phyloP scores from a whole-genome alignment of 2,113 vertebrate genomes.

The Oreochromis spilurus region DNA sequence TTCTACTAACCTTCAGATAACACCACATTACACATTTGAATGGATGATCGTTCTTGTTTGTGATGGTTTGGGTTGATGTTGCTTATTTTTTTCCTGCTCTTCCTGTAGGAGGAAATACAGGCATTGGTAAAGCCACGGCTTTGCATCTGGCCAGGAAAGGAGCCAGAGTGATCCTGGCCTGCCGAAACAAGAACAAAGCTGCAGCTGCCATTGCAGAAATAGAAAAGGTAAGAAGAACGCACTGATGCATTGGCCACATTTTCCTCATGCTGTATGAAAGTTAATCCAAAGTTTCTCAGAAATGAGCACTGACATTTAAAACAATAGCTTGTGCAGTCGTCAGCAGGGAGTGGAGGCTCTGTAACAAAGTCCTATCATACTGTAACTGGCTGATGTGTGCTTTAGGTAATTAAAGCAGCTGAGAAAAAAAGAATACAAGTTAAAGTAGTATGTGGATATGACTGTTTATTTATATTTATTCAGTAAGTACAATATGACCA shows the following conservation, averaged over 20 bases:
- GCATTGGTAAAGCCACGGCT: conserved; percentile 70
- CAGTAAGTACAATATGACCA: background rate
- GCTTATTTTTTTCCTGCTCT: background rate
- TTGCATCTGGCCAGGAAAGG: conserved; percentile 74
- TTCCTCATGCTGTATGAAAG: background rate
- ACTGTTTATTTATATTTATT: background rate
- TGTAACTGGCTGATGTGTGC: background rate
- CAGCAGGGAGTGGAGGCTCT: background rate
- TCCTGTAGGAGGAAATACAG: conserved; percentile 62
- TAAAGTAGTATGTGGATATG: background rate
- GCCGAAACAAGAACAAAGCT: conserved; percentile 73
- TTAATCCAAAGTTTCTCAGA: background rate
- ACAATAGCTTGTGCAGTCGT: background rate
- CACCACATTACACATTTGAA: background rate
- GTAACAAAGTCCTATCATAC: background rate
- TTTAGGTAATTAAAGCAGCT: background rate
- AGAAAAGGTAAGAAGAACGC: conserved; percentile 63
- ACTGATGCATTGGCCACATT: background rate
- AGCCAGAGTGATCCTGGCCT: conserved; percentile 82
- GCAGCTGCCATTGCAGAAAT: conserved; percentile 76
- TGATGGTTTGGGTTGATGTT: background rate
- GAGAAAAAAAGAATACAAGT: background rate
- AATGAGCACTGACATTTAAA: background rate
- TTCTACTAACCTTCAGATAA: background rate
- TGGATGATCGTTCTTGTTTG: background rate